A percentile compares a stretch with the other conserved stretches of the same genome.
phyloP scores from a whole-genome alignment of 2,113 vertebrate genomes.

The Nycticorax nycticorax region DNA sequence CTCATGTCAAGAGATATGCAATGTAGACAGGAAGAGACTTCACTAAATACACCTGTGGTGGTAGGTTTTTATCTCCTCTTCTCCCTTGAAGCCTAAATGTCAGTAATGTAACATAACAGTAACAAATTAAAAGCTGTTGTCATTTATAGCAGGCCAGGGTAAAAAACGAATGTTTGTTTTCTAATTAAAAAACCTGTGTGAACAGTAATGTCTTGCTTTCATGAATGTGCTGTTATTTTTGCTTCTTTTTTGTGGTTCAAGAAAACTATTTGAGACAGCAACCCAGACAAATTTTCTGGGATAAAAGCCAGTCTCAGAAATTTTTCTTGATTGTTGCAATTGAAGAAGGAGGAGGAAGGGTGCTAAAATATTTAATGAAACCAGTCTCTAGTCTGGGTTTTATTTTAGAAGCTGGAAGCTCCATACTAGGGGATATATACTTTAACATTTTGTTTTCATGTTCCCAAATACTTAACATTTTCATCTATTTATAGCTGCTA shows the following conservation, averaged over 20 bases:
- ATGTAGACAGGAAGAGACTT: background rate
- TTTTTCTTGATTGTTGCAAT: conserved; percentile 26
- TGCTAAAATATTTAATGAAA: conserved; percentile 41
- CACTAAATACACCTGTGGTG: background rate
- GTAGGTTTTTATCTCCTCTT: background rate
- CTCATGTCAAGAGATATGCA: background rate
- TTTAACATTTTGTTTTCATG: conserved; percentile 48
- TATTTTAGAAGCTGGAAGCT: conserved; percentile 51
- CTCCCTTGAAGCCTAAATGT: background rate
- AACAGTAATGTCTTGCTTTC: background rate
- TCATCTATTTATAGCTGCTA: conserved; percentile 77
- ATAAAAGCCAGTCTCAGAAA: conserved; percentile 42
- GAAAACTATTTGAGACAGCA: conserved; percentile 57
- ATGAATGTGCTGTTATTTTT: background rate
- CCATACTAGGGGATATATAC: conserved; percentile 20
- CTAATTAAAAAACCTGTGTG: conserved; percentile 25
- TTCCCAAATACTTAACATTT: conserved; percentile 51
- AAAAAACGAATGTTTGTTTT: background rate
- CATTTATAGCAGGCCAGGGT: background rate
- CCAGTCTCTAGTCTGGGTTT: conserved; percentile 20
- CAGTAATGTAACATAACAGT: background rate
- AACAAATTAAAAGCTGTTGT: background rate
- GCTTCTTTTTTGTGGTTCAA: conserved; percentile 43
- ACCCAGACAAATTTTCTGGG: conserved; percentile 70
- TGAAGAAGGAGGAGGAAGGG: conserved; percentile 31